Evolutionary conservation across 2,113 vertebrate species (phyloP).

Genomic region (Chlamydotis undulata): DNA sequence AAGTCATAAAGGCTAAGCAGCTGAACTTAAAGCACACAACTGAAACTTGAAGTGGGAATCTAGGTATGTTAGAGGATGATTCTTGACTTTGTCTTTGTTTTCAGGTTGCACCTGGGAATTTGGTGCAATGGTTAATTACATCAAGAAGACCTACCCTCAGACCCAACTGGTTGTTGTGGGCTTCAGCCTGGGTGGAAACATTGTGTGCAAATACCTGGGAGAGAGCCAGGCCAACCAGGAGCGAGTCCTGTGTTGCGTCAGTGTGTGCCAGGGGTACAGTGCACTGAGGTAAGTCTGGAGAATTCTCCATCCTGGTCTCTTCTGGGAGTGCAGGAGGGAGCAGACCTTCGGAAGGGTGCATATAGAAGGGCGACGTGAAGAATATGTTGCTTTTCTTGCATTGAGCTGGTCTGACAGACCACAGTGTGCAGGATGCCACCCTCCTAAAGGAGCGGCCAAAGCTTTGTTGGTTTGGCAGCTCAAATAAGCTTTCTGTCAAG

Average conservation of each 20-base stretch:
- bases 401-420: background rate
- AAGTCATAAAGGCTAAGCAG: background rate
- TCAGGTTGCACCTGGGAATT: constrained; percentile 98
- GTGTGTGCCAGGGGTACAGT: constrained; percentile 96
- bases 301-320: background rate
- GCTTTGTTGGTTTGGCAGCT: background rate
- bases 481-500: background rate
- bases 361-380: background rate
- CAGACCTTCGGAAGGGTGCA: background rate
- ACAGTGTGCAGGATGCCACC: background rate
- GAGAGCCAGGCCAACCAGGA: constrained; percentile 93
- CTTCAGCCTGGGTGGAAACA: constrained; percentile 97
- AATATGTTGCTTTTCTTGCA: background rate
- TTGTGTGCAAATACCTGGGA: constrained; percentile 96
- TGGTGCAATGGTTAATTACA: constrained; percentile 93
- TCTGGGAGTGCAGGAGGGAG: background rate
- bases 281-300: constrained; percentile 86
- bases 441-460: background rate
- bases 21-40: background rate
- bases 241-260: constrained; percentile 91
- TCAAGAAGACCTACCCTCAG: constrained; percentile 88
- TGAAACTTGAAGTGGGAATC: background rate
- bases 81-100: background rate
- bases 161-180: constrained; percentile 92
- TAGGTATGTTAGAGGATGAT: background rate